Percentiles rank a stretch among this genome's conserved stretches.
Conservation (phyloP, 2,797 vertebrate species). For the Anabas testudineus region DNA sequence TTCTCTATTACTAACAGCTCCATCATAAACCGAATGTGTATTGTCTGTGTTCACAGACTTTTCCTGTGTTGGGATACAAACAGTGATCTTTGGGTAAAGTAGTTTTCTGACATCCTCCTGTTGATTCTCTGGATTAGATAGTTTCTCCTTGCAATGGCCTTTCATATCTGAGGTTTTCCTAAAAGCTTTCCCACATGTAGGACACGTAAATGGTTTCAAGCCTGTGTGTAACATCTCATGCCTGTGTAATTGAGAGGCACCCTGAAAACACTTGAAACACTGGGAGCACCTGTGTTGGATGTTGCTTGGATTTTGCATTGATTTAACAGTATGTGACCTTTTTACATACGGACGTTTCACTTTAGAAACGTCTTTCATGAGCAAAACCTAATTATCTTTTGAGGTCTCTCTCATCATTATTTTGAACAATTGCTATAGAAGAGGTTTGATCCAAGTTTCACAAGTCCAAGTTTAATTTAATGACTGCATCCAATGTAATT, state of each 20-base stretch:
- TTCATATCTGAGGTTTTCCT: constrained; percentile 85
- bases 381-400: constrained; percentile 5
- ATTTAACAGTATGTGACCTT: not conserved
- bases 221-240: constrained; percentile 86
- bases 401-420: not conserved
- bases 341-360: constrained; percentile 17
- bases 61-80: constrained; percentile 5
- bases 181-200: constrained; percentile 85
- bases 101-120: constrained; percentile 16
- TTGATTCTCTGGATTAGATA: constrained; percentile 7
- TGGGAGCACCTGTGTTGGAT: constrained; percentile 79
- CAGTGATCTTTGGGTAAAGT: constrained; percentile 15
- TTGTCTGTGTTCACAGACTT: not conserved
- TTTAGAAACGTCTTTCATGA: not conserved
- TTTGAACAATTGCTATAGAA: not conserved
- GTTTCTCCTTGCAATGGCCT: constrained; percentile 69
- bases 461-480: constrained; percentile 23
- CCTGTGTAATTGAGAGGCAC: constrained; percentile 85
- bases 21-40: not conserved
- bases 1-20: not conserved
- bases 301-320: not conserved
- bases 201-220: constrained; percentile 84
- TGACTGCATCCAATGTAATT: not conserved
- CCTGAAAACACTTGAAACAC: constrained; percentile 85
- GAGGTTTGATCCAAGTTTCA: not conserved